Conservation (phyloP, 2,797 vertebrate genomes). For the Lemur catta region DNA sequence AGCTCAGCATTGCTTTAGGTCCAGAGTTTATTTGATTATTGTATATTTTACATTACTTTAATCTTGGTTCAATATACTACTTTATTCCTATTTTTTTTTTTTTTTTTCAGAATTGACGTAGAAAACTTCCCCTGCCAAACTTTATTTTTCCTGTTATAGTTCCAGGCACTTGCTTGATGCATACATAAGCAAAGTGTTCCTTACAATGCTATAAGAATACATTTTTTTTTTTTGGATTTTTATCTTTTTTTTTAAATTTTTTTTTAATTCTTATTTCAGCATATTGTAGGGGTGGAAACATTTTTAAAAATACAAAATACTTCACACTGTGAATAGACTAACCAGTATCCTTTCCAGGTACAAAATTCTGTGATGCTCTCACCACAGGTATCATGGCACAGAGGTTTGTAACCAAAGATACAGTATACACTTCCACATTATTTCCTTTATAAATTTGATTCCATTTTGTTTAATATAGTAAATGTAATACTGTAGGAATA, state of each 20-base stretch:
- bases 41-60: not conserved
- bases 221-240: not conserved
- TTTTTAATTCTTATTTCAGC: no score
- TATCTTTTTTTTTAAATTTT: no score
- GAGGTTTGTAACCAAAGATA: not conserved
- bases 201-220: not conserved
- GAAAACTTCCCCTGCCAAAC: not conserved
- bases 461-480: not conserved
- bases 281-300: not conserved
- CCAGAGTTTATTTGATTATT: not conserved
- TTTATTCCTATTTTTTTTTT: not conserved
- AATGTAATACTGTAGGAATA: not conserved
- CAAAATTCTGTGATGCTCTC: not conserved
- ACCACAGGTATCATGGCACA: not conserved
- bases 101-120: not conserved
- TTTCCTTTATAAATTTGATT: constrained; percentile 13
- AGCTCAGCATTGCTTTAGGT: not conserved
- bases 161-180: not conserved
- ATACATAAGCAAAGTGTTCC: not conserved
- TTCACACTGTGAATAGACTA: not conserved
- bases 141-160: not conserved
- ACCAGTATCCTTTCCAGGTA: not conserved
- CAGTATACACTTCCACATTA: not conserved
- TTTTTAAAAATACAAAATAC: not conserved
- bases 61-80: not conserved